Evolutionary conservation across 2,113 vertebrate genomes (phyloP).

Genomic region (Hiodon alosoides): DNA sequence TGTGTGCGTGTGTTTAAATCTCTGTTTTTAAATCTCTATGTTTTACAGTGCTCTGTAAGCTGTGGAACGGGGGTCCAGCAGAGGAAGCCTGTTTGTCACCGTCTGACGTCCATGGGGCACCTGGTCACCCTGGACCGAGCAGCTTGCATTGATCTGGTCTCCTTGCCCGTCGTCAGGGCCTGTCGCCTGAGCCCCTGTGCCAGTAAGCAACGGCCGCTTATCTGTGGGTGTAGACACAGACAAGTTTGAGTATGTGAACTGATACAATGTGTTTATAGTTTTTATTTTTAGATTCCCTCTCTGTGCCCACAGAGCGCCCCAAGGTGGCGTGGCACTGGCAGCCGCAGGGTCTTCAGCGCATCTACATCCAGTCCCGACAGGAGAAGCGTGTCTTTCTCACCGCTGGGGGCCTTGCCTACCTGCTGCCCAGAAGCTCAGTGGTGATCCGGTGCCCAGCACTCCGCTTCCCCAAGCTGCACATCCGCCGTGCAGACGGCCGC

Average conservation of each 20-base stretch:
- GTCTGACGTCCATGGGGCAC: constrained; percentile 63
- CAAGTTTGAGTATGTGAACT: background rate
- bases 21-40: constrained; percentile 4
- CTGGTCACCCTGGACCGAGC: constrained; percentile 57
- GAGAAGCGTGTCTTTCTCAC: constrained; percentile 80
- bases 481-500: constrained; percentile 74
- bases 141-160: constrained; percentile 57
- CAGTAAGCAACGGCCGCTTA: constrained; percentile 62
- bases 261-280: too few relatives aligned
- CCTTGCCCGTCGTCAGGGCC: constrained; percentile 62
- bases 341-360: constrained; percentile 55
- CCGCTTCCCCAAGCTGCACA: constrained; percentile 70
- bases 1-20: background rate
- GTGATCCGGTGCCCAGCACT: constrained; percentile 79
- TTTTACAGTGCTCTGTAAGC: constrained; percentile 77
- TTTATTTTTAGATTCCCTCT: background rate
- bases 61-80: constrained; percentile 79
- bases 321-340: constrained; percentile 31
- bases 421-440: constrained; percentile 79
- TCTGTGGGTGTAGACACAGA: too few relatives aligned
- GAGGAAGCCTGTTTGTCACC: constrained; percentile 68
- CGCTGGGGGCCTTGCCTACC: constrained; percentile 75
- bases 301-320: constrained; percentile 41
- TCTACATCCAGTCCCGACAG: constrained; percentile 80
- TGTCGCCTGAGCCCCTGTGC: constrained; percentile 74